Conservation (phyloP, 2,113 vertebrate species). For the Ibidorhyncha struthersii region DNA sequence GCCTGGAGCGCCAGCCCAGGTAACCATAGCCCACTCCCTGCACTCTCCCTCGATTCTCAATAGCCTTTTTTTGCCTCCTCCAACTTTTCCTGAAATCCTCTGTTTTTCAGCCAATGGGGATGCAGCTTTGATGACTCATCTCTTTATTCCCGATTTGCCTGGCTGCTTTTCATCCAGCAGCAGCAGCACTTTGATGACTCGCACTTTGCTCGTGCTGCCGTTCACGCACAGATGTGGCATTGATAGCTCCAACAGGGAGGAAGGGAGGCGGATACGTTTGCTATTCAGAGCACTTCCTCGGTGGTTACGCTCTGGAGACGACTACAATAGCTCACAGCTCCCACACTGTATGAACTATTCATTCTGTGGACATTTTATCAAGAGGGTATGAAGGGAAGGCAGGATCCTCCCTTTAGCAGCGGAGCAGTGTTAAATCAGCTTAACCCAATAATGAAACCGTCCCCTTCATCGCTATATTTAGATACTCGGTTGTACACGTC, state of each 20-base stretch:
- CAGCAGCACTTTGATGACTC: background rate
- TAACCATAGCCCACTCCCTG: background rate
- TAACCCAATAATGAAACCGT: fast-evolving
- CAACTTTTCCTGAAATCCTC: background rate
- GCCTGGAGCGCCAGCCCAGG: background rate
- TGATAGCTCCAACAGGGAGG: conserved; percentile 8
- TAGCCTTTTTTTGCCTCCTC: background rate
- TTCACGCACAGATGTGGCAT: background rate
- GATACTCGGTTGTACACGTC: background rate
- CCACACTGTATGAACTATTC: background rate
- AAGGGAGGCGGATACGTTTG: background rate
- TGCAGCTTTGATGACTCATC: background rate
- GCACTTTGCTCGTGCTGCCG: background rate
- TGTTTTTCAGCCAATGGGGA: background rate
- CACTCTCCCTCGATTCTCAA: background rate
- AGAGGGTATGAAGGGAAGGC: background rate
- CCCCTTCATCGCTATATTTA: background rate
- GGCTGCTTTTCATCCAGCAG: background rate
- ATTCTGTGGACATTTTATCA: background rate
- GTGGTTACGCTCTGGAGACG: background rate
- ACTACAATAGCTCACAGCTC: background rate
- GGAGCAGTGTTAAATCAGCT: background rate
- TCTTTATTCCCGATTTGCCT: background rate
- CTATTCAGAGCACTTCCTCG: conserved; percentile 26
- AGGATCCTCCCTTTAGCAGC: background rate